phyloP scores from a whole-genome alignment of 2,888 invertebrate genomes.

The Peribatodes rhomboidaria region DNA sequence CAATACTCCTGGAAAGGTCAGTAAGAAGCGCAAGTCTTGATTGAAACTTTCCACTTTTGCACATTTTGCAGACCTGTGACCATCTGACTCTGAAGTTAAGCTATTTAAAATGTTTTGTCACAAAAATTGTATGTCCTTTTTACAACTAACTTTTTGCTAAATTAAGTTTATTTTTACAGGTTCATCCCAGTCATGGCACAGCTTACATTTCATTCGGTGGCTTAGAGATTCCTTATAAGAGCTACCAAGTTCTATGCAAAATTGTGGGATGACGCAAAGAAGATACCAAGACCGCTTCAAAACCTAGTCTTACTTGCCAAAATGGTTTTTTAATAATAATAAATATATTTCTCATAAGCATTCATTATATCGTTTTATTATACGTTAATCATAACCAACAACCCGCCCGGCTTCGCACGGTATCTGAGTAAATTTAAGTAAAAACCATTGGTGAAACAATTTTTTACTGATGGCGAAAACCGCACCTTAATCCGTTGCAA shows the following conservation, averaged over 20 bases:
- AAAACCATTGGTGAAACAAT: no score
- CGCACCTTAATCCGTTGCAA: no score
- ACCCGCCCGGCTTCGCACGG: no score
- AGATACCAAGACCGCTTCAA: background rate
- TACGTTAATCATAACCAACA: no score
- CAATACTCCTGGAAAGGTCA: slow-evolving; percentile 86
- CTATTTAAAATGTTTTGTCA: background rate
- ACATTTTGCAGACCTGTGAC: background rate
- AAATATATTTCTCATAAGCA: background rate
- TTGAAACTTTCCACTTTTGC: background rate
- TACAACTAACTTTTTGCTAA: background rate
- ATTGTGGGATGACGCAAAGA: slow-evolving; percentile 34
- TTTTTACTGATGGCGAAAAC: no score
- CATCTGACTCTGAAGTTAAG: background rate
- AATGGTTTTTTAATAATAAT: background rate
- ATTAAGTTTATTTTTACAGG: slow-evolving; percentile 57
- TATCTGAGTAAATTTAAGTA: no score
- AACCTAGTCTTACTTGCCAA: background rate
- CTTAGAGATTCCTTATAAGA: slow-evolving; percentile 65
- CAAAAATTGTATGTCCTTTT: background rate
- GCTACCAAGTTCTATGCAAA: slow-evolving; percentile 76
- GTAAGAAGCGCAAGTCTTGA: background rate
- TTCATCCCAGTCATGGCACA: slow-evolving; percentile 78
- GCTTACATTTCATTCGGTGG: slow-evolving; percentile 76
- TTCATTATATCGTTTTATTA: background rate